Evolutionary conservation across 2,113 vertebrate species (phyloP).

Genomic region (Pao palembangensis): DNA sequence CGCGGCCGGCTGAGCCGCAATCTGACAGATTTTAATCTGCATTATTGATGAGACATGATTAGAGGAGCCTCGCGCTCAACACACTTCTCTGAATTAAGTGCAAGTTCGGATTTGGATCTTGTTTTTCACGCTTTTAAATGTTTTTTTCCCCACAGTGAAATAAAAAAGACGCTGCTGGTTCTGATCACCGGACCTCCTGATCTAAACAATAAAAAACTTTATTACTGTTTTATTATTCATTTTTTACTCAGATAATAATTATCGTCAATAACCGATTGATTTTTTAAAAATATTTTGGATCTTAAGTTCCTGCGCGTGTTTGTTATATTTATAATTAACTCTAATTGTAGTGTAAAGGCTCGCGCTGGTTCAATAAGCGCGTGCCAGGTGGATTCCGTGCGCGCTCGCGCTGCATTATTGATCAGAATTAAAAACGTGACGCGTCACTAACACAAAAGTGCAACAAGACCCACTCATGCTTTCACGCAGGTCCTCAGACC

Average conservation of each 20-base stretch:
- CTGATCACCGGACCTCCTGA: background rate
- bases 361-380: too few species aligned
- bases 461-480: too few species aligned
- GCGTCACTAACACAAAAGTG: too few species aligned
- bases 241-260: background rate
- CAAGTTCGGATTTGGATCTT: constrained; percentile 61
- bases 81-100: constrained; percentile 69
- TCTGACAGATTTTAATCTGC: constrained; percentile 70
- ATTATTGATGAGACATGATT: constrained; percentile 79
- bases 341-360: too few species aligned
- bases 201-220: background rate
- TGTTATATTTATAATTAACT: background rate
- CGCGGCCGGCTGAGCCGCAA: constrained; percentile 60
- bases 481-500: too few species aligned
- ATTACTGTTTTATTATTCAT: background rate
- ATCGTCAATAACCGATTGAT: too few species aligned
- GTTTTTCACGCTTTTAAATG: constrained; percentile 18
- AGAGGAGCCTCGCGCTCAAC: constrained; percentile 73
- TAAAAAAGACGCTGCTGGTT: background rate
- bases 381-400: too few species aligned
- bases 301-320: background rate
- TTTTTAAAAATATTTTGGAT: too few species aligned
- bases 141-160: background rate
- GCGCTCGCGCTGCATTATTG: too few species aligned
- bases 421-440: too few species aligned